Evolutionary conservation across 2,797 vertebrate genomes (phyloP), one percentile per base, ranked within the genome.

Genomic region (Arremon brunneinucha): DNA sequence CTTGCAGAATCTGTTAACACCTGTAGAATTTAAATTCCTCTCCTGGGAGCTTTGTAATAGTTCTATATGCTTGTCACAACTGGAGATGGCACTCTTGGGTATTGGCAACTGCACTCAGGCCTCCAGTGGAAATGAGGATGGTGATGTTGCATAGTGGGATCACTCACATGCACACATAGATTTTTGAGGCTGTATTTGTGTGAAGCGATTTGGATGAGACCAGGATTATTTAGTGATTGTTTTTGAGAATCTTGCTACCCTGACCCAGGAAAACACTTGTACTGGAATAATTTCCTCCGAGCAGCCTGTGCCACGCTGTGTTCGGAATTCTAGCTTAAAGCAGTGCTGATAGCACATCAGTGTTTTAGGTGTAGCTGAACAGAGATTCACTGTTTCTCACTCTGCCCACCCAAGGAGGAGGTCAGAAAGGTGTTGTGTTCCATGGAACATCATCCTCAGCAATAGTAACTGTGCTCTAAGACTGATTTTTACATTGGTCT

Each of bases 101-200:
- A 63, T 43, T 74, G 34, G 56, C 32, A 87, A 17, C n/a, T 41
- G 46, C 68, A 50, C 30, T 46, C 35, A 71, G 35, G 35, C 23
- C 71, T 83, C 53, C n/a, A 26, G 43, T 59, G 39, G 32, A 62
- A 64, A 74, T 17, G 27, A 60, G 26, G 24, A 30, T 44, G 43
- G 62, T 55, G 75, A 22, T 30, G 30, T 4, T 77, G 20, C 24
- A 10, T 22, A 19, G 11, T 22, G 50, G 37, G 43, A 23, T 57
- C 32, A 11, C 26, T 20, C 14, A 16, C 11, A 9, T 9, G 16
- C 2, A 3, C 67, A 8, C 4, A 1, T 47, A 4, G 0, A 1
- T 27, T 77, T 82, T 35, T 69, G 39, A 23, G 37, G 9, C 50
- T 47, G 6, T 43, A 13, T 71, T 63, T 64, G 15, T 59, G 6